A percentile compares a stretch with the other conserved stretches of the same genome.
Evolutionary conservation across 2,888 invertebrate genomes (phyloP).

Genomic region (Amphipyra berbera): DNA sequence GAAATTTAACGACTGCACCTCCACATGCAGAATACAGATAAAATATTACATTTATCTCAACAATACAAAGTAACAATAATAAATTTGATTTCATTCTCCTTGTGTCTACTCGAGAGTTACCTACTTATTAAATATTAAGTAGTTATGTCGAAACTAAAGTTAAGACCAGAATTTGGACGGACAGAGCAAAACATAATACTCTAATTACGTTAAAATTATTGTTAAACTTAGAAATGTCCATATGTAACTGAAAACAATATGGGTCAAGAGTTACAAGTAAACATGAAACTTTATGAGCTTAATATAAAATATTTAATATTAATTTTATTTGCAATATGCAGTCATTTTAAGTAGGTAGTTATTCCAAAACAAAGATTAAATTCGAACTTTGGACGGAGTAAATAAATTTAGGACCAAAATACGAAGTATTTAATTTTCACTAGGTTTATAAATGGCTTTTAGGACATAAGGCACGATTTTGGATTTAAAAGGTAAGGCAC

Average conservation of each 20-base stretch:
- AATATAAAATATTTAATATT: neutral
- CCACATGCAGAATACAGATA: conserved; percentile 48
- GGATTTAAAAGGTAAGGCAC: conserved; percentile 63
- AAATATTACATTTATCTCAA: conserved; percentile 57
- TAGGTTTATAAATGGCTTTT: conserved; percentile 19
- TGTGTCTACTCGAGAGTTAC: conserved; percentile 9
- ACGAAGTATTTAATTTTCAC: conserved; percentile 2
- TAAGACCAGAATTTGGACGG: conserved; percentile 85
- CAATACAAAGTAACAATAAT: conserved; percentile 62
- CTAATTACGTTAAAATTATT: conserved; percentile 28
- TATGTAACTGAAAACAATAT: conserved; percentile 7
- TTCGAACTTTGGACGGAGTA: conserved; percentile 1
- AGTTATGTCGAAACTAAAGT: conserved; percentile 60
- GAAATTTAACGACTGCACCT: conserved; percentile 40
- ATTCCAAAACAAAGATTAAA: neutral
- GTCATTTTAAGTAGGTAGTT: neutral
- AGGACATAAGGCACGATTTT: conserved; percentile 66
- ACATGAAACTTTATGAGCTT: neutral
- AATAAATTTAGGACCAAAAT: conserved; percentile 4
- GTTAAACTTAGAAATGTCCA: conserved; percentile 28
- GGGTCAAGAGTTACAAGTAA: neutral
- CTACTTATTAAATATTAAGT: conserved; percentile 57
- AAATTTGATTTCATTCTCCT: conserved; percentile 45
- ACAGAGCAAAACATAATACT: conserved; percentile 62
- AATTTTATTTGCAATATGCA: neutral